phyloP scores from a whole-genome alignment of 2,888 invertebrate species.

The Ectropis crepuscularia region DNA sequence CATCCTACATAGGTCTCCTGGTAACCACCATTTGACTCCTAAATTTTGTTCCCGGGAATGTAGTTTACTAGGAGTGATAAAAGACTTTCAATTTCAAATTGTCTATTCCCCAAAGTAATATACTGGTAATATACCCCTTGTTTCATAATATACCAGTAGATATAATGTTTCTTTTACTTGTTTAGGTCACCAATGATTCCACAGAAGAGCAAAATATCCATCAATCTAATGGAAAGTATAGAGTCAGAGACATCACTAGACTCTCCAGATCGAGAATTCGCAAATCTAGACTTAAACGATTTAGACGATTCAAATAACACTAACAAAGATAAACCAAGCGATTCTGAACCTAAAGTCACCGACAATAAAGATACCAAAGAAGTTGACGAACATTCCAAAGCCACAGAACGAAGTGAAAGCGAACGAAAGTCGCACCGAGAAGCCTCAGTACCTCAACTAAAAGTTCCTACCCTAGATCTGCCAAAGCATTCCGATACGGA shows the following conservation, averaged over 20 bases:
- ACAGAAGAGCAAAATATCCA: conserved; percentile 79
- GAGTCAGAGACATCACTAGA: conserved; percentile 82
- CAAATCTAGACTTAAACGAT: conserved; percentile 74
- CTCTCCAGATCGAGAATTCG: conserved; percentile 78
- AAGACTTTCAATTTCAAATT: too few relatives aligned
- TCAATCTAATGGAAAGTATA: conserved; percentile 81
- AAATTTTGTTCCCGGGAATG: too few relatives aligned
- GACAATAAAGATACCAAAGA: conserved; percentile 57
- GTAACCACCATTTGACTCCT: too few relatives aligned
- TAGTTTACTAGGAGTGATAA: too few relatives aligned
- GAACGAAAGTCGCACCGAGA: conserved; percentile 51
- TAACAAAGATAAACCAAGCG: conserved; percentile 61
- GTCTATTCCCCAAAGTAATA: too few relatives aligned
- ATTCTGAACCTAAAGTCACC: conserved; percentile 46
- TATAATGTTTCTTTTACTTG: conserved; percentile 15
- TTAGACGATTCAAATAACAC: conserved; percentile 66
- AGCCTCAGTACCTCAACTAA: conserved; percentile 68
- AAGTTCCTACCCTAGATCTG: conserved; percentile 73
- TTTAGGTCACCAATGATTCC: conserved; percentile 81
- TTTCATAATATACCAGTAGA: too few relatives aligned
- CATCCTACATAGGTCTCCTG: too few relatives aligned
- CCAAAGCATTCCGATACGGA: conserved; percentile 67
- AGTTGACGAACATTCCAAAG: conserved; percentile 65
- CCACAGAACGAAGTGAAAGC: conserved; percentile 49
- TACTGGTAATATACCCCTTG: too few relatives aligned